phyloP scores from a whole-genome alignment of 2,113 vertebrate species.

The Tragelaphus buxtoni region DNA sequence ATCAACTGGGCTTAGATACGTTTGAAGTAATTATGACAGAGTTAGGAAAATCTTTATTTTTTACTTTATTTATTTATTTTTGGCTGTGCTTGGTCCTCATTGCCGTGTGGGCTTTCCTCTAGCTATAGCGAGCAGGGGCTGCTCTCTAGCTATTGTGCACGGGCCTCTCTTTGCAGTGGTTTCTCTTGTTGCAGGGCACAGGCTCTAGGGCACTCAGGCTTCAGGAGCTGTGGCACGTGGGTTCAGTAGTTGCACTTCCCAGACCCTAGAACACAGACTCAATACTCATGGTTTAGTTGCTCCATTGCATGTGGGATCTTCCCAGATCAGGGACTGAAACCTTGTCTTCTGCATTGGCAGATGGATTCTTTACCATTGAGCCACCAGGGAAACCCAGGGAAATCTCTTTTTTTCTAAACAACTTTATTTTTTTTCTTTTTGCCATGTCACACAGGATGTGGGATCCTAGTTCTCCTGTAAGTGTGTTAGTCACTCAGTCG shows the following conservation, averaged over 20 bases:
- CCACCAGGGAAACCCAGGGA: neutral
- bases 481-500: neutral
- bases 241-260: neutral
- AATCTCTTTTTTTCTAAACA: neutral
- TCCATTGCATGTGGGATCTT: neutral
- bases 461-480: neutral
- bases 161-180: neutral
- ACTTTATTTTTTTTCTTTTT: neutral
- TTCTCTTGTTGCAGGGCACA: fast-evolving
- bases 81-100: too few relatives aligned
- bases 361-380: neutral
- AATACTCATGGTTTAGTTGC: neutral
- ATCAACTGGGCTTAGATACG: neutral
- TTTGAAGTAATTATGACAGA: neutral
- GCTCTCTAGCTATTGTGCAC: neutral
- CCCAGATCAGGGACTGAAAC: neutral
- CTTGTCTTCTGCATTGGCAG: neutral
- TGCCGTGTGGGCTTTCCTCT: neutral
- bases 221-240: neutral
- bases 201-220: neutral
- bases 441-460: neutral
- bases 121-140: neutral
- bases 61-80: too few relatives aligned
- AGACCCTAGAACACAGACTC: neutral
- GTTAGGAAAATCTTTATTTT: neutral